Evolutionary conservation across 1,140 invertebrate species (phyloP), one percentile per base, ranked within the genome.

Genomic region (Phenacoccus solenopsis): DNA sequence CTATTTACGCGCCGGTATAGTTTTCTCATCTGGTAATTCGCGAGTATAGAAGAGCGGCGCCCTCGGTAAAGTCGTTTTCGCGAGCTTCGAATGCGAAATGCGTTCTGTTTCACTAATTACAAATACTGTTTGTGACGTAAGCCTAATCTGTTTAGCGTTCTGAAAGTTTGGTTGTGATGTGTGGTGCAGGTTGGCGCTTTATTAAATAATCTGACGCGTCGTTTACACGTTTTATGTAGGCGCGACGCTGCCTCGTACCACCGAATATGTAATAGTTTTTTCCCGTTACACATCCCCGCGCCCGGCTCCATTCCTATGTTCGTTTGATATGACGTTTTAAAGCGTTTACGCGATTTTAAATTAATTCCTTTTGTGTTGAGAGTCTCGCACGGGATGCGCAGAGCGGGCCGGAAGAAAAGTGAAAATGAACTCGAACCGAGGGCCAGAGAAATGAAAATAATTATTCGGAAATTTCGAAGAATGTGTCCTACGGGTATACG

Each of bases 81-180:
- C 20, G 25, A 20, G 59, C 21, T 24, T 20, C 22, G 59, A 64
- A 64, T 27, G 13, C 59, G 59, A 25, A 22, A 64, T 64, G 59
- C 59, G 59, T 64, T 64, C 59, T 25, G 59, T 64, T 64, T 64
- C 59, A 64, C 59, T 64, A 64, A 64, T 64, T 64, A 27, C 59
- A 64, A 64, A 27, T 64, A 64, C 59, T 64, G 59, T 64, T 64
- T 27, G 59, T 64, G 59, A 64, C 59, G 59, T 64, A 25, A 64
- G 59, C 59, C 25, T 64, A 64, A 64, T 64, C 59, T 64, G 21
- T 20, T 64, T 64, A 64, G 59, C 16, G 59, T 64, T 64, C 7
- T 64, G n/a, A 64, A 64, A 49, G 38, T 49, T 49, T 49, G 38
- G 38, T 49, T 49, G 38, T 49, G 38, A 49, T 49, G 38, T 49